Conservation (phyloP, 2,113 vertebrate genomes). For the Deroptyus accipitrinus region DNA sequence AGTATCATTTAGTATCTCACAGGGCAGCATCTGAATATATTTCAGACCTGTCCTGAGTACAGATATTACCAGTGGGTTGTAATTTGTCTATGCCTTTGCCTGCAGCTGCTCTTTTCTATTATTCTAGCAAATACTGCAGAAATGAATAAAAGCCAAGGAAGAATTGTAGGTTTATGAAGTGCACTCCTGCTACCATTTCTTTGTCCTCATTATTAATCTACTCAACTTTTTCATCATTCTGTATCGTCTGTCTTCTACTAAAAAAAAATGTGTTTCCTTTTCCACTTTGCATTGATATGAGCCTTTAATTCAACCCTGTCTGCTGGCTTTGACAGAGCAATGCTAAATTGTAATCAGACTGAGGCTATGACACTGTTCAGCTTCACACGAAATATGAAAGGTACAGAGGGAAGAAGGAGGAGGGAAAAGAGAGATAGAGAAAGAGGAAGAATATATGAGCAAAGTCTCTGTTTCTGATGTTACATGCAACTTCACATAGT, state of each 20-base stretch:
- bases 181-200: not conserved
- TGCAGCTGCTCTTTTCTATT: slow-evolving; percentile 26
- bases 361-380: not conserved
- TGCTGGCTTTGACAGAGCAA: not conserved
- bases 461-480: not conserved
- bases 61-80: not conserved
- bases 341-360: not conserved
- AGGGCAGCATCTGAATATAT: not conserved
- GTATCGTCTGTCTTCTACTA: not conserved
- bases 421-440: not conserved
- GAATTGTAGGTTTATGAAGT: not conserved
- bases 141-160: not conserved
- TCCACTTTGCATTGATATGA: not conserved
- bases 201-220: slow-evolving; percentile 14
- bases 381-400: not conserved
- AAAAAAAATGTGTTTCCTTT: not conserved
- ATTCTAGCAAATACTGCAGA: not conserved
- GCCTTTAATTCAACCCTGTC: slow-evolving; percentile 2
- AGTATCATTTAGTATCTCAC: not conserved
- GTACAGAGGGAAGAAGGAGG: not conserved
- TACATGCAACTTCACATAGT: not conserved
- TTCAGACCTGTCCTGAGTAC: not conserved
- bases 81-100: slow-evolving; percentile 10
- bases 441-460: not conserved
- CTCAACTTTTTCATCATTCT: not conserved